phyloP scores from a whole-genome alignment of 37 sponge, comb jelly and placozoan species.

The Bolinopsis microptera region DNA sequence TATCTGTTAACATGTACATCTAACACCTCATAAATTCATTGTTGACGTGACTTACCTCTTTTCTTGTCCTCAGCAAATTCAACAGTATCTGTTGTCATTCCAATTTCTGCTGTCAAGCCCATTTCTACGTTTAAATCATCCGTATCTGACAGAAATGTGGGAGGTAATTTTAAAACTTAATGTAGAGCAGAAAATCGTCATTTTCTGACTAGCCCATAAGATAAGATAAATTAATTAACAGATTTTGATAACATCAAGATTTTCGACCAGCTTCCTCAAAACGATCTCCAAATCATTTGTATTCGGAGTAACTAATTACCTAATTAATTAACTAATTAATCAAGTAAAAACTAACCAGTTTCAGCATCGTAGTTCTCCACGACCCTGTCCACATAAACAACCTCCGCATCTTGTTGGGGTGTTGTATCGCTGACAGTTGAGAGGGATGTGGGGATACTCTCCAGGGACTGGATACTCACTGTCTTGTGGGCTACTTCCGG shows the following conservation, averaged over 20 bases:
- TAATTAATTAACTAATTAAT: background rate
- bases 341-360: constrained; percentile 40
- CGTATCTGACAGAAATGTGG: constrained; percentile 29
- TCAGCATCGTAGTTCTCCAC: constrained; percentile 5
- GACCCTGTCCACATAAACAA: constrained; percentile 11
- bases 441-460: background rate
- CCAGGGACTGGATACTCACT: constrained; percentile 25
- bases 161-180: too few relatives aligned
- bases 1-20: too few relatives aligned
- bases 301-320: too few relatives aligned
- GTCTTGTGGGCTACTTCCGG: constrained; percentile 57
- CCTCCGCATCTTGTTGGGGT: background rate
- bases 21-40: too few relatives aligned
- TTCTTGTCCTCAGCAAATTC: constrained; percentile 24
- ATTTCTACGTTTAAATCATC: background rate
- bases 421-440: background rate
- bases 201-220: too few relatives aligned
- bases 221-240: too few relatives aligned
- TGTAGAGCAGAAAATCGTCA: too few relatives aligned
- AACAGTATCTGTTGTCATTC: background rate
- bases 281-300: too few relatives aligned
- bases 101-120: background rate
- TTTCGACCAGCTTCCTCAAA: too few relatives aligned
- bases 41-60: background rate
- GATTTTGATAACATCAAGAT: too few relatives aligned